Percentiles rank a stretch among this genome's conserved stretches.
phyloP scores from a whole-genome alignment of 2,888 invertebrate genomes.

The Oxytorus armatus region DNA sequence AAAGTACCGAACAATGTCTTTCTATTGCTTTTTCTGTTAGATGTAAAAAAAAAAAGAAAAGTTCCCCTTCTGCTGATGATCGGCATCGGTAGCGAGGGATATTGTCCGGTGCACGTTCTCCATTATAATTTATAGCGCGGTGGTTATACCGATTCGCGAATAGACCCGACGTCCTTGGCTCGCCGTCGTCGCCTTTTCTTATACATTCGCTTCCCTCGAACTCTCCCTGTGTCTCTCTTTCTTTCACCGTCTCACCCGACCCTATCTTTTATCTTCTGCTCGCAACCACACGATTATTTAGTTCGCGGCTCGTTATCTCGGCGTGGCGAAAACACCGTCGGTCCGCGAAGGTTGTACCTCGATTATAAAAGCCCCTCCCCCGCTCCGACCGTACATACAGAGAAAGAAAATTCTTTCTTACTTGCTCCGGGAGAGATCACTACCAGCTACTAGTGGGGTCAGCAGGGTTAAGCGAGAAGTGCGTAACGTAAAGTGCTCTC shows the following conservation, averaged over 20 bases:
- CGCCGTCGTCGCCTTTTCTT: slow-evolving; percentile 34
- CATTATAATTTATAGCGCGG: slow-evolving; percentile 24
- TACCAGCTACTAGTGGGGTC: slow-evolving; percentile 37
- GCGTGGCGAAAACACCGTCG: slow-evolving; percentile 14
- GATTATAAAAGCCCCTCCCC: slow-evolving; percentile 42
- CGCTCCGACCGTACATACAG: background rate
- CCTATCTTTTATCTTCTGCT: slow-evolving; percentile 16
- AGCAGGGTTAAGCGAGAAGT: slow-evolving; percentile 61
- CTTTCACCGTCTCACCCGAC: background rate
- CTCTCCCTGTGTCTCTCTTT: background rate
- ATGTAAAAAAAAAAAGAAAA: background rate
- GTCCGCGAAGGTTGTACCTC: slow-evolving; percentile 44
- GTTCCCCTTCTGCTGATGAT: background rate
- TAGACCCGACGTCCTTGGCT: slow-evolving; percentile 62
- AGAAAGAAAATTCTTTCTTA: too few relatives aligned
- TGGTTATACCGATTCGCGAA: slow-evolving; percentile 45
- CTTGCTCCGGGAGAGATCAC: slow-evolving; percentile 23
- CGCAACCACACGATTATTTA: slow-evolving; percentile 51
- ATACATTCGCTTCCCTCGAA: background rate
- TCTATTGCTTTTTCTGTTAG: background rate
- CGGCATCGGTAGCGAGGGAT: slow-evolving; percentile 23
- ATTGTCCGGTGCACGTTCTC: slow-evolving; percentile 10
- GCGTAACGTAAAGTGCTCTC: slow-evolving; percentile 63
- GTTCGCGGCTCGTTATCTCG: slow-evolving; percentile 60
- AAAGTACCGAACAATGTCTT: too few relatives aligned